These are phyloP conservation scores for Baryphthengus martii DNA, from an alignment of 2,113 vertebrate species.

Conservation along the genomic window DNA sequence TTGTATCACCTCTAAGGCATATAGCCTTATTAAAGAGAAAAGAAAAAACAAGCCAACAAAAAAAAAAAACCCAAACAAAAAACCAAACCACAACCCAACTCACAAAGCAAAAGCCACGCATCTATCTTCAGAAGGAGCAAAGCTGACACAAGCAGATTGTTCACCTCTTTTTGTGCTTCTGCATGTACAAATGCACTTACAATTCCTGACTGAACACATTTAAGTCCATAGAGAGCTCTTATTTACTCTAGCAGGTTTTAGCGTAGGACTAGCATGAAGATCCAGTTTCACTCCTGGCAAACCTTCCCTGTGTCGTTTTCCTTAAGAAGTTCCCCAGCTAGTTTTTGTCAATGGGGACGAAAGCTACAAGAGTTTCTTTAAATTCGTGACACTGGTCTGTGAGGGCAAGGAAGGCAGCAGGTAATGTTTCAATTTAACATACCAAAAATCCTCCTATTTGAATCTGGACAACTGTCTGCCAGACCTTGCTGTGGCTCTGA, in stretches of 20 bases:
- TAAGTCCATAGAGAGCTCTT: not conserved
- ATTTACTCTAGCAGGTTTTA: not conserved
- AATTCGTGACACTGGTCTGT: not conserved
- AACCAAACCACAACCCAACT: not conserved
- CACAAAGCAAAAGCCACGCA: not conserved
- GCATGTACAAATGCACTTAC: not conserved
- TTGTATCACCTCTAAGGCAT: not conserved
- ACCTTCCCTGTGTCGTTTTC: not conserved
- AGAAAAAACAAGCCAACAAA: not conserved
- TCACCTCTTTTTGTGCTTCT: not conserved
- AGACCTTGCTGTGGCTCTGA: not conserved
- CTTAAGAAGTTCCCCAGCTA: not conserved
- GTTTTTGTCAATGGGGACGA: not conserved
- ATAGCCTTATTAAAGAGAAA: not conserved
- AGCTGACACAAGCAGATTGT: slow-evolving; percentile 22
- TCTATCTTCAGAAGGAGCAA: not conserved
- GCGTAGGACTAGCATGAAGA: not conserved
- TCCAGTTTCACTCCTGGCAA: not conserved
- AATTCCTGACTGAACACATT: not conserved
- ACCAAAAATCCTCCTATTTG: not conserved
- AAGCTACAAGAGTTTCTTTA: not conserved
- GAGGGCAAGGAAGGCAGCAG: not conserved
- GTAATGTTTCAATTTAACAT: not conserved
- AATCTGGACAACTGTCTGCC: not conserved
- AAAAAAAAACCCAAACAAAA: no score